Evolutionary conservation across 1,140 invertebrate species (phyloP).

Genomic region (Musca vetustissima): DNA sequence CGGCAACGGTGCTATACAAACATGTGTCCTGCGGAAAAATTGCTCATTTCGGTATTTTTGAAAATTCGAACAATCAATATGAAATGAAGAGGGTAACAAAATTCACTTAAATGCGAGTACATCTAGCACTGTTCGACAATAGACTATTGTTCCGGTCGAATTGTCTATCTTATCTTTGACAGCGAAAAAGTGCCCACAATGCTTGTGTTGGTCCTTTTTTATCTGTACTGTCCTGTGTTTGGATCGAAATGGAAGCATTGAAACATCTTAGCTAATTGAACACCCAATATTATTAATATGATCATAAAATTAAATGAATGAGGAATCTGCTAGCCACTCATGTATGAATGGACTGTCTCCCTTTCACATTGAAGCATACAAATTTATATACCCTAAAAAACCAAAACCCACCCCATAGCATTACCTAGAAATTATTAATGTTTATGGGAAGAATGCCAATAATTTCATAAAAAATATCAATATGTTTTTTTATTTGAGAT

Average conservation of each 20-base stretch:
- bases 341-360: too few species aligned
- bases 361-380: too few species aligned
- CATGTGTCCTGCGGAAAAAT: not conserved
- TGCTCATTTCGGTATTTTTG: constrained; percentile 8
- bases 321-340: too few species aligned
- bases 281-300: constrained; percentile 14
- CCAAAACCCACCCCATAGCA: too few species aligned
- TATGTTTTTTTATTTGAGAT: too few species aligned
- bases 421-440: too few species aligned
- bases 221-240: not conserved
- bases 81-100: not conserved
- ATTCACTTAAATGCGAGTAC: not conserved
- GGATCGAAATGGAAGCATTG: not conserved
- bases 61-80: not conserved
- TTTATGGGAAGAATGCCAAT: too few species aligned
- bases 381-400: too few species aligned
- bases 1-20: too few species aligned
- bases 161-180: not conserved
- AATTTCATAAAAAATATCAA: too few species aligned
- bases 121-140: too few species aligned
- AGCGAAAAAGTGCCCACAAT: not conserved
- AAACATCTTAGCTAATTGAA: constrained; percentile 10
- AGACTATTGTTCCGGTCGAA: too few species aligned
- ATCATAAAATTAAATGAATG: constrained; percentile 3
- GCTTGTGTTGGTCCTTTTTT: not conserved